Percentiles rank a stretch among this genome's conserved stretches.
phyloP scores from a whole-genome alignment of 2,113 vertebrate genomes.

The Caretta caretta region DNA sequence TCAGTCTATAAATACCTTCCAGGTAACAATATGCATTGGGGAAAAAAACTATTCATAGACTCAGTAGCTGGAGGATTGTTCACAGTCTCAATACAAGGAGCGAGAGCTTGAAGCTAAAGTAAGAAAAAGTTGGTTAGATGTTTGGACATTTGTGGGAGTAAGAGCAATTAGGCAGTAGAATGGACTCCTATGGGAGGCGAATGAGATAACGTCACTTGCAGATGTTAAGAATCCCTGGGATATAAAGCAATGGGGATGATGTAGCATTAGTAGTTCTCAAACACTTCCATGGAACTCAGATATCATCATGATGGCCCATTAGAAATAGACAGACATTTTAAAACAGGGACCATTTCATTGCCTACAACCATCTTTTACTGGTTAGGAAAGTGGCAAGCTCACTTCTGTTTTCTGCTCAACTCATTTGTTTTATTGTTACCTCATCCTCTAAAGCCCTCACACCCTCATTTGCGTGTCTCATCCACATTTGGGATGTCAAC shows the following conservation, averaged over 20 bases:
- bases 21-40: neutral
- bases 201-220: neutral
- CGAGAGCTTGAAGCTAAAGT: neutral
- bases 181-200: neutral
- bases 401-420: neutral
- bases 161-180: neutral
- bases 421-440: neutral
- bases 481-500: neutral
- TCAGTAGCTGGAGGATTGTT: neutral
- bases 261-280: neutral
- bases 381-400: accelerated
- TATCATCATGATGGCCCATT: neutral
- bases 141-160: neutral
- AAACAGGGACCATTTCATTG: neutral
- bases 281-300: neutral
- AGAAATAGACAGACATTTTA: neutral
- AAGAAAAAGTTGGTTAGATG: neutral
- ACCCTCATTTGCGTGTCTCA: neutral
- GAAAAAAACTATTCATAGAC: neutral
- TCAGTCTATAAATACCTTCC: neutral
- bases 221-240: neutral
- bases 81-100: neutral
- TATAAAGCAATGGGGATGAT: neutral
- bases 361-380: neutral
- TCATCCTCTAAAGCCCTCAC: neutral